Conservation (phyloP, 2,113 vertebrate species). For the Falcunculus frontatus region DNA sequence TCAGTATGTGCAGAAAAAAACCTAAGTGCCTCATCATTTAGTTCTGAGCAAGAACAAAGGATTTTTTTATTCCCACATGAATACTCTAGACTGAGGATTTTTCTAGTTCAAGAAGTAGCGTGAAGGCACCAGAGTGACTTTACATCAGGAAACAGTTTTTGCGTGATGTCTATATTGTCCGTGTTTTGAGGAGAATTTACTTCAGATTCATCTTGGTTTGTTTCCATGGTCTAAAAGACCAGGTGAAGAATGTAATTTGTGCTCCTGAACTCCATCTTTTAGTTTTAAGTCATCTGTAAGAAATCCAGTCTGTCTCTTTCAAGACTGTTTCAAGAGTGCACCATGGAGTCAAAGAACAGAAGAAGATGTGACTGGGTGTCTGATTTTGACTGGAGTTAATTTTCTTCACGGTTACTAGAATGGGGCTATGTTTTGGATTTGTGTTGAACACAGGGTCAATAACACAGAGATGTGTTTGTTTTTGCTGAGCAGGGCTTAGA, state of each 20-base stretch:
- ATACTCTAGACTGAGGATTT: background rate
- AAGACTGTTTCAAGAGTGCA: background rate
- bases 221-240: background rate
- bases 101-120: background rate
- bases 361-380: background rate
- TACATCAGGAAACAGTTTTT: background rate
- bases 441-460: background rate
- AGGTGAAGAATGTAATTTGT: background rate
- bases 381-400: background rate
- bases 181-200: background rate
- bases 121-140: background rate
- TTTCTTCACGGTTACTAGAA: background rate
- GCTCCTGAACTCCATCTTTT: background rate
- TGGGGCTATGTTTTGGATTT: background rate
- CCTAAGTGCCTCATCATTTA: background rate
- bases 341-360: background rate
- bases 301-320: background rate
- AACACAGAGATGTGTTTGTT: background rate
- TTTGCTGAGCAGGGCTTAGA: background rate
- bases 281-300: background rate
- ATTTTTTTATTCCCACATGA: background rate
- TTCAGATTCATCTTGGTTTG: background rate
- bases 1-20: background rate
- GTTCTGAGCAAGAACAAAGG: background rate
- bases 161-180: background rate